Base-by-base conservation (phyloP, 2,888 invertebrate genomes). In the Agrochola macilenta region DNA sequence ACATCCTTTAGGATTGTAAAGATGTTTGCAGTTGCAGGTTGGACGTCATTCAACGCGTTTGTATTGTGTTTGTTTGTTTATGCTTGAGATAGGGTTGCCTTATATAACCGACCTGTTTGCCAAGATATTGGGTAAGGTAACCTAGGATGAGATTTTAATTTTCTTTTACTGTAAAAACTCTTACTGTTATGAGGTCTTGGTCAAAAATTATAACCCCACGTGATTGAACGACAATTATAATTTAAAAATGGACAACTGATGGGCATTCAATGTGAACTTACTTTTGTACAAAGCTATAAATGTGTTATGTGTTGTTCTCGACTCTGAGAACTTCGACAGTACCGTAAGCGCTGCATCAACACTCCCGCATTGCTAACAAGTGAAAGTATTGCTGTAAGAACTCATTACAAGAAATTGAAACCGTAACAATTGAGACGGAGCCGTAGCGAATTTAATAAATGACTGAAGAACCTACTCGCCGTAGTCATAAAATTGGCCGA, bases 401-500 rank as follows among this genome's bases (percentile, higher is more conserved):
- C 74, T 78, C 70, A 77, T 85, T 78, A 69, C n/a, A 83, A 78
- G 63, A 88, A 87, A 88, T 79, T 73, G 65, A 83, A 88, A 81
- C 83, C 88, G 85, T 85, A 85, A 80, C 78, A 88, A 85, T 79
- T 71, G 76, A 65, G 68, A 63, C 71, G 54, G 60, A 78, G 39
- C 49, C 83, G 63, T 63, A 79, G 74, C 81, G 35, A 81, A 88
- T 88, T 65, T 74, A 76, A 79, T 76, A 83, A 87, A 83, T 66
- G 71, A 86, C 54, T 76, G 71, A 81, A 61, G 78, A 83, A 85
- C 76, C 74, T 73, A 76, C 78, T 83, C 78, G 82, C 83, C 88
- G 87, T n/a, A n/a, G n/a, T 88, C 86, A 89, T 91, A 90, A 91
- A 92, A 89, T 89, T 89, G 85, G 88, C 88, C 84, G 89, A 88